phyloP scores from a whole-genome alignment of 2,888 invertebrate species.

The Agonopterix alstromeriana region DNA sequence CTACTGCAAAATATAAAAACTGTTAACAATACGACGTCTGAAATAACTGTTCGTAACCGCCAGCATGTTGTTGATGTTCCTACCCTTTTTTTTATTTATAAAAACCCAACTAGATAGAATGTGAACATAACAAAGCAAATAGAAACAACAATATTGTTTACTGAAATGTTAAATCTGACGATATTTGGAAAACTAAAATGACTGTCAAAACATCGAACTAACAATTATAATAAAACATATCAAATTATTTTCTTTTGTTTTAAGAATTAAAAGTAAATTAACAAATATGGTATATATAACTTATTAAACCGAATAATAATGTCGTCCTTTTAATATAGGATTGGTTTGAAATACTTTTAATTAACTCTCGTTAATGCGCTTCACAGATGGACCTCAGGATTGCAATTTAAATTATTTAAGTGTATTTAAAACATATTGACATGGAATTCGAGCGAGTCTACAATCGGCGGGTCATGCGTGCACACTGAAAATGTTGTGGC shows the following conservation, averaged over 20 bases:
- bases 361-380: slow-evolving; percentile 38
- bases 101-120: neutral
- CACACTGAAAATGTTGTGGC: slow-evolving; percentile 39
- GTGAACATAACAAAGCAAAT: neutral
- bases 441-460: slow-evolving; percentile 14
- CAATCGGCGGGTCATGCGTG: slow-evolving; percentile 20
- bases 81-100: neutral
- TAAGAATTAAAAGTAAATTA: too few species aligned
- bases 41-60: too few species aligned
- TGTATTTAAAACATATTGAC: slow-evolving; percentile 18
- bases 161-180: slow-evolving; percentile 41
- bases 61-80: too few species aligned
- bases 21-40: too few species aligned
- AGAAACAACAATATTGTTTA: neutral
- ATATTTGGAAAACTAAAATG: too few species aligned
- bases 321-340: slow-evolving; percentile 43
- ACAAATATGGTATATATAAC: too few species aligned
- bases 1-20: too few species aligned
- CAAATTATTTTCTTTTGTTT: too few species aligned
- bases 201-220: too few species aligned
- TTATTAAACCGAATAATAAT: slow-evolving; percentile 51
- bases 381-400: slow-evolving; percentile 16
- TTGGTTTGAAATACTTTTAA: slow-evolving; percentile 52
- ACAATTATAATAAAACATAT: too few species aligned
- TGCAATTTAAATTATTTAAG: slow-evolving; percentile 43